Base-by-base conservation (phyloP, 92 coral and sea anemone species). In the Parazoanthus darwini region DNA sequence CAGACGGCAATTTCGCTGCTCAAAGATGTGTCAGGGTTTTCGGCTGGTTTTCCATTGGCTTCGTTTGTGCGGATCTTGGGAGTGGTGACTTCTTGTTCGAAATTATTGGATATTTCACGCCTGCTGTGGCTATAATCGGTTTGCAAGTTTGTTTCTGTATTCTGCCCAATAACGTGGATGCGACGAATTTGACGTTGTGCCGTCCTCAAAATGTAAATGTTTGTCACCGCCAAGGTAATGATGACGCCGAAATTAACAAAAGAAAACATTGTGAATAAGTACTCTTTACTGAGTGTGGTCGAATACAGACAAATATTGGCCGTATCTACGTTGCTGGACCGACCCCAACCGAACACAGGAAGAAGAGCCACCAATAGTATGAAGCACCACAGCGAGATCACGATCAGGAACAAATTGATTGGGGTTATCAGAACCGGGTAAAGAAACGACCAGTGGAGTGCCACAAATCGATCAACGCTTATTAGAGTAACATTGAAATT, bases 381-480 rank as follows among this genome's bases (percentile, higher is more conserved):
- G 37, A 94, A 70, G 35, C 83, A 38, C 98, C 98, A 96, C 48
- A 89, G 89, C 1, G 88, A 68, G 0, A 86, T 76, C n/a, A 93
- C 86, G 5, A 90, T 83, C 29, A 86, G 13, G 18, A 87, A 75
- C 15, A 92, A 94, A 42, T 73, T 91, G 38, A 70, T 13, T 5
- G 95, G 95, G 3, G 94, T 95, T 48, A 91, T 94, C 13, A 91
- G 79, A 76, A 71, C 85, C 70, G 91, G 89, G 71, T 96, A 96
- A n/a, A 92, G 65, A 85, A 94, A 95, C 4, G 98, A 97, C 83
- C 92, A 84, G 18, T 90, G 92, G 8, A 96, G 89, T 37, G 98
- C 98, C 23, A 96, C 46, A 81, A 94, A 96, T 11, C 98, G 94
- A 82, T 96, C 98, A 38, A 93, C 77, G 70, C 98, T 94, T 79